Base-by-base conservation (phyloP, 2,797 vertebrate genomes). In the Cossypha dichroa region DNA sequence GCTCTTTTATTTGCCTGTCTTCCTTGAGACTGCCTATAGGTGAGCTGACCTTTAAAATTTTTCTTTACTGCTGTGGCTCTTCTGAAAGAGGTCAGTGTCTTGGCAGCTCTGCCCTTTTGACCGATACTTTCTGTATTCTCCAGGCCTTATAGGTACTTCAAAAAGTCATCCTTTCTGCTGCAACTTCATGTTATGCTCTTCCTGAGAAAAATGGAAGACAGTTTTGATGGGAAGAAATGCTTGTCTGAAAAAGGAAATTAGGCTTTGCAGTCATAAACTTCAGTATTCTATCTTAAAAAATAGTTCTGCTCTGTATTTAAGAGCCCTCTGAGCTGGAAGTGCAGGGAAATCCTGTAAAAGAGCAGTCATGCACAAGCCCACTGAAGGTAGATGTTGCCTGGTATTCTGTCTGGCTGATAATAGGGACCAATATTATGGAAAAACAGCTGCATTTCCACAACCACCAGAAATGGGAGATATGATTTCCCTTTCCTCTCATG, bases 21-120 rank as follows among this genome's bases (percentile, higher is more conserved):
- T 93, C 20, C 63, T 79, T 79, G 55, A 90, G 43, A 41, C 41
- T 74, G 15, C 41, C n/a, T 76, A 36, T 75, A 76, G 72, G 60
- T 88, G 51, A 91, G 31, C 46, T 95, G 95, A 96, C 93, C 94
- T 96, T 96, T 94, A 83, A 60, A 43, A 52, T 89, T 81, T 89
- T 93, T 77, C 56, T 83, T 77, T 91, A 34, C 56, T 87, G n/a
- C 46, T 64, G 2, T 85, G 33, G 38, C 21, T 78, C 49, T 80
- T 91, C 21, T 0, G 1, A 69, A 85, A 85, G 75, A 74, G 41
- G 20, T 83, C 54, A 33, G 14, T 92, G 81, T 55, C 46, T 92
- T 92, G 84, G 62, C 78, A 81, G 68, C 68, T 90, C 40, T 95
- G 75, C 81, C 81, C 89, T 96, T 96, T 91, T 93, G 91, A 85